phyloP scores from a whole-genome alignment of 2,797 vertebrate genomes.

The Clarias pachynema region DNA sequence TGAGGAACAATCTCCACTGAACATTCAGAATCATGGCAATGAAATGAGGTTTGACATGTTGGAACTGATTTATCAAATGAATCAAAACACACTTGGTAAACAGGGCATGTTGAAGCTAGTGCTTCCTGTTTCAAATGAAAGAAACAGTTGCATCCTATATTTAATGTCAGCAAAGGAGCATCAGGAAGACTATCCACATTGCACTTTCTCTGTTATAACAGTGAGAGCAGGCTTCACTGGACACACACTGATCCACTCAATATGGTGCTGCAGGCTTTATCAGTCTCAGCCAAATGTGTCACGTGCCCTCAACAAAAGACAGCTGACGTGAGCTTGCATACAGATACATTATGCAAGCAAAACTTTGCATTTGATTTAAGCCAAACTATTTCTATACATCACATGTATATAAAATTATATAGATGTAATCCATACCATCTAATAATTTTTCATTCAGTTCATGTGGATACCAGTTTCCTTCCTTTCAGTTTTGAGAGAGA shows the following conservation, averaged over 20 bases:
- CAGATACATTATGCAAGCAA: background rate
- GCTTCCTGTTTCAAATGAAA: conserved; percentile 1
- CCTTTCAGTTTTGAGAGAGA: no score
- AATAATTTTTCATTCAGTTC: background rate
- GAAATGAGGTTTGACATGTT: background rate
- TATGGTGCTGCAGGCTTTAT: conserved; percentile 32
- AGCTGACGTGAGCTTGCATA: background rate
- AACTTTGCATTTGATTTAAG: background rate
- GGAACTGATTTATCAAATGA: background rate
- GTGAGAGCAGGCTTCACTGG: conserved; percentile 6
- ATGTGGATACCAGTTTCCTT: background rate
- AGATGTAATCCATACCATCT: background rate
- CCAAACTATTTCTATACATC: background rate
- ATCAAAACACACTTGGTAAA: background rate
- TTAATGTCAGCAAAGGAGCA: background rate
- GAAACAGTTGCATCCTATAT: background rate
- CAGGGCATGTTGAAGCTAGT: background rate
- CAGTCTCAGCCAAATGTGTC: conserved; percentile 40
- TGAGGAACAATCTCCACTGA: background rate
- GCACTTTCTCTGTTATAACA: background rate
- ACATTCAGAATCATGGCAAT: background rate
- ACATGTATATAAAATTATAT: background rate
- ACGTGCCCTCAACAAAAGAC: conserved; percentile 12
- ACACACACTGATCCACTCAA: conserved; percentile 18
- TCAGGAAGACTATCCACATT: background rate